A percentile compares a stretch with the other conserved stretches of the same genome.
Conservation (phyloP, 2,113 vertebrate genomes). For the Varanus komodoensis region DNA sequence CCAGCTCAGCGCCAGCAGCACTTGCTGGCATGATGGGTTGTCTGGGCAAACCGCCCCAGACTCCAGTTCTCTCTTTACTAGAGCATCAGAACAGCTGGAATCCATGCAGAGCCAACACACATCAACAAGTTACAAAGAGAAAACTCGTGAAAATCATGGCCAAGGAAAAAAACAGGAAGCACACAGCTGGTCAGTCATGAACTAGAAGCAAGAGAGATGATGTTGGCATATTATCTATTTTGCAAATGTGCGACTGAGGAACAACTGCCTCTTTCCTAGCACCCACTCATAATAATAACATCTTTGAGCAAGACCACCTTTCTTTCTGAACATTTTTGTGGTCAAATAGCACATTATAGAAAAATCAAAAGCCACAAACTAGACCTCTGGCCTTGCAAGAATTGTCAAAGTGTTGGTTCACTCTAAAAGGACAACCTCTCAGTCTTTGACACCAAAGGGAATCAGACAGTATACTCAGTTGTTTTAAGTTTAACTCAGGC, state of each 20-base stretch:
- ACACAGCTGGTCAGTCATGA: not conserved
- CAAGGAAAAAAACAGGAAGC: not conserved
- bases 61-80: not conserved
- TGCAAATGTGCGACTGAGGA: not conserved
- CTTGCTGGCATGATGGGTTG: too few relatives aligned
- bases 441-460: not conserved
- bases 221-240: not conserved
- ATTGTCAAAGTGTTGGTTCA: not conserved
- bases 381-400: not conserved
- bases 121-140: not conserved
- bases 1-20: too few relatives aligned
- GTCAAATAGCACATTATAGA: not conserved
- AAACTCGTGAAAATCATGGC: not conserved
- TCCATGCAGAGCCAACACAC: not conserved
- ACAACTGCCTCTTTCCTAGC: not conserved
- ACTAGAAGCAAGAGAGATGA: not conserved
- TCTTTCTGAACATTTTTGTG: not conserved
- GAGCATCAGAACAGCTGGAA: not conserved
- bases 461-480: not conserved
- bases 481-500: slow-evolving; percentile 30
- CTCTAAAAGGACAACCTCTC: not conserved
- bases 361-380: not conserved
- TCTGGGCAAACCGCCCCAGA: not conserved
- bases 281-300: too few relatives aligned
- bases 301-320: not conserved